Evolutionary conservation across 2,113 vertebrate genomes (phyloP), one percentile per base, ranked within the genome.

Genomic region (Eurystomus gularis): DNA sequence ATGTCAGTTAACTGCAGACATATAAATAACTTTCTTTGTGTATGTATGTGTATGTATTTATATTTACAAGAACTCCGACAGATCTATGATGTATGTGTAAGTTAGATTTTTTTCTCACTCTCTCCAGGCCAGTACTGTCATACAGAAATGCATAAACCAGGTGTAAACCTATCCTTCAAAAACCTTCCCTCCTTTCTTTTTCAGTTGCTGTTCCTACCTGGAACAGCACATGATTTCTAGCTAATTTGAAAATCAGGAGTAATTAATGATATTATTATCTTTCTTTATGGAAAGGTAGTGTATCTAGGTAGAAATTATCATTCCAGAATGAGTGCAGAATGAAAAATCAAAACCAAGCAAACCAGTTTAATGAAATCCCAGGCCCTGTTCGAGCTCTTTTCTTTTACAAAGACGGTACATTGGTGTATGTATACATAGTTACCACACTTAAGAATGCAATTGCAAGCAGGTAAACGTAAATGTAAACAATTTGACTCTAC

Each of bases 41-140:
- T 28, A 28, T 49, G 40, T n/a, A 16, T 7, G 3, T 49, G 40
- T n/a, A 16, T 7, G 3, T 62, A 14, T 49, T 58, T 46, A 19
- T 28, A 40, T n/a, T 83, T 13, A 2, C 29, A 35, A 62, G 40
- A 82, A 3, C 7, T 44, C 39, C 51, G 31, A 18, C 33, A 6
- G 10, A 26, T 57, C 46, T 61, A 0, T 17, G 18, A 13, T 3
- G 25, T 24, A 15, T 1, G 0, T 54, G 13, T 55, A 64, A 64
- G 14, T 61, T 35, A 66, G 33, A 17, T 52, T 85, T 68, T 65
- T 75, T 54, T 54, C 23, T 72, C 3, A 4, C 20, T n/a, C 21
- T 70, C 35, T 25, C 10, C 21, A 49, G 40, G 48, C 21, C 61
- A 42, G 17, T 16, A 17, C 2, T 31, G 7, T n/a, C 61, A 76